Evolutionary conservation across 2,888 invertebrate genomes (phyloP).

Genomic region (Brachypterus glaber): DNA sequence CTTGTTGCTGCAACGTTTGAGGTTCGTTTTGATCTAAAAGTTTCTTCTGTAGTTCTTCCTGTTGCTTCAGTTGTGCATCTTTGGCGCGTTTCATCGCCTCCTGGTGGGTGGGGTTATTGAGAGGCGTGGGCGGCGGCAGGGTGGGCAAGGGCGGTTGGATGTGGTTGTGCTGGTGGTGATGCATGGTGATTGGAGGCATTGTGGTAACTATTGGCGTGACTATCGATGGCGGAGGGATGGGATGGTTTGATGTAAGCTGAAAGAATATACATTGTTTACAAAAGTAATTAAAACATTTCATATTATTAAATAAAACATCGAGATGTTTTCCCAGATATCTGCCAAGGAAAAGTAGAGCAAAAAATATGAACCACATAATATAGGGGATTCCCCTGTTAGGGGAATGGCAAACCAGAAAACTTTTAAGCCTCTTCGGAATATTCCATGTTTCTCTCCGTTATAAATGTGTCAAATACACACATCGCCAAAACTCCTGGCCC

Average conservation of each 20-base stretch:
- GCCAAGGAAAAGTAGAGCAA: too few species aligned
- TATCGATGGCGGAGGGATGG: slow-evolving; percentile 31
- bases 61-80: slow-evolving; percentile 58
- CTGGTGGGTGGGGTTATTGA: slow-evolving; percentile 37
- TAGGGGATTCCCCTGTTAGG: too few species aligned
- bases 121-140: slow-evolving; percentile 32
- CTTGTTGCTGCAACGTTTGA: slow-evolving; percentile 68
- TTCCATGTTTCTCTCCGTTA: too few species aligned
- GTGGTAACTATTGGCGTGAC: slow-evolving; percentile 29
- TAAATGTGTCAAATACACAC: too few species aligned
- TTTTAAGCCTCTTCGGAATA: too few species aligned
- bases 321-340: too few species aligned
- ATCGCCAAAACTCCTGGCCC: too few species aligned
- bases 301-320: too few species aligned
- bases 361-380: too few species aligned
- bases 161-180: slow-evolving; percentile 16
- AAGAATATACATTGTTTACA: too few species aligned
- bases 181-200: slow-evolving; percentile 21
- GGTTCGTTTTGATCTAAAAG: slow-evolving; percentile 67
- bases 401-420: too few species aligned
- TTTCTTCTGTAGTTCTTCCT: slow-evolving; percentile 60
- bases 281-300: too few species aligned
- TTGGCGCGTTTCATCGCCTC: slow-evolving; percentile 56
- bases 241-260: slow-evolving; percentile 26
- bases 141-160: slow-evolving; percentile 18